Evolutionary conservation across 2,888 invertebrate genomes (phyloP).

Genomic region (Unio delphinus): DNA sequence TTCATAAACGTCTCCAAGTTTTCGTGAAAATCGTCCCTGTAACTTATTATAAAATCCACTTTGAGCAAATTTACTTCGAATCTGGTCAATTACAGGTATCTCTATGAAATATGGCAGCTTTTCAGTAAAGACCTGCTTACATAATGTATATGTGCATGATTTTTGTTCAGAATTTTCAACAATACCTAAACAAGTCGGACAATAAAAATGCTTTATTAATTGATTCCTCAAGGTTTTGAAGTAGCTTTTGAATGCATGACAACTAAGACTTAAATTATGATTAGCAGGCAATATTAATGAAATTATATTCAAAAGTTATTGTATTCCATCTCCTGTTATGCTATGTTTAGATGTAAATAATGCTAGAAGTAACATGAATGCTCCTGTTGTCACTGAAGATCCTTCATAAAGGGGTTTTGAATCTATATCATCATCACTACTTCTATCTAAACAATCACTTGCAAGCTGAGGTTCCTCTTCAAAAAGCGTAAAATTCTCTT

Average conservation of each 20-base stretch:
- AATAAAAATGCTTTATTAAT: slow-evolving; percentile 12
- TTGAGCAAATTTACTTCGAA: slow-evolving; percentile 11
- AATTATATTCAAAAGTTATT: not conserved
- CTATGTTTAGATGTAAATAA: not conserved
- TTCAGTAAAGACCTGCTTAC: not conserved
- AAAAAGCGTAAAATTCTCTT: too few species aligned
- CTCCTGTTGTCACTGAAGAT: not conserved
- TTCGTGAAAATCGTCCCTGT: slow-evolving; percentile 8
- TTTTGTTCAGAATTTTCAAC: not conserved
- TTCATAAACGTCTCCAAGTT: slow-evolving; percentile 4
- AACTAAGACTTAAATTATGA: too few species aligned
- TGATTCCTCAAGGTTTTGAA: slow-evolving; percentile 4
- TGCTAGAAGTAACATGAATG: not conserved
- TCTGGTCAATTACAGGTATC: slow-evolving; percentile 9
- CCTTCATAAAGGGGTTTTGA: not conserved
- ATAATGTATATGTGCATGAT: slow-evolving; percentile 2
- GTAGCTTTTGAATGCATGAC: too few species aligned
- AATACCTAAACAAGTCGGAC: slow-evolving; percentile 8
- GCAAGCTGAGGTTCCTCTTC: too few species aligned
- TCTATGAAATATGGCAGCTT: slow-evolving; percentile 9
- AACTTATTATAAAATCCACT: slow-evolving; percentile 8
- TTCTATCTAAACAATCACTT: too few species aligned
- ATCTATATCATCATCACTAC: not conserved
- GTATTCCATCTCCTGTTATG: not conserved
- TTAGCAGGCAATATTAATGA: too few species aligned